phyloP scores from a whole-genome alignment of 1,140 invertebrate species.

The Colletes gigas region DNA sequence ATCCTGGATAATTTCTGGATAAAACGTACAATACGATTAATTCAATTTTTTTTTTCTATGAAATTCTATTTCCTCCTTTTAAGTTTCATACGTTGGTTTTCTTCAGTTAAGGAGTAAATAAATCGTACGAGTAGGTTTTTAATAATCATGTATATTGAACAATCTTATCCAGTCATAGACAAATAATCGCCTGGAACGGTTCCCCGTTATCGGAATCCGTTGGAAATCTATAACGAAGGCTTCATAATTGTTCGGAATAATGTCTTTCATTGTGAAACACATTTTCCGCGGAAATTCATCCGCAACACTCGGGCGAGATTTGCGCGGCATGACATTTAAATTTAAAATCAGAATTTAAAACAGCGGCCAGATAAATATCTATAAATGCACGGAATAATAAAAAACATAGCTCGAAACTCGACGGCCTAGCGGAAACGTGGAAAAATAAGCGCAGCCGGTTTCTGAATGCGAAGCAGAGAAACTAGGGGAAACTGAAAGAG shows the following conservation, averaged over 20 bases:
- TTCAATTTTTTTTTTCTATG: too few species aligned
- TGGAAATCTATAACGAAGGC: slow-evolving; percentile 9
- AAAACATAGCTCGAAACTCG: slow-evolving; percentile 11
- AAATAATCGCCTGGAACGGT: slow-evolving; percentile 19
- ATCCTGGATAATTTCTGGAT: too few species aligned
- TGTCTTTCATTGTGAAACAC: slow-evolving; percentile 13
- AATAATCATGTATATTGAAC: slow-evolving; percentile 7
- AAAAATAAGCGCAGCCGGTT: background rate
- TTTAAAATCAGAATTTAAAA: slow-evolving; percentile 25
- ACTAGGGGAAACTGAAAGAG: background rate
- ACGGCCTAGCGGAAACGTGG: background rate
- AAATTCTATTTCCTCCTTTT: too few species aligned
- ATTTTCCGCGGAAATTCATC: background rate
- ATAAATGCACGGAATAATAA: slow-evolving; percentile 23
- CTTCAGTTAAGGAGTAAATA: too few species aligned
- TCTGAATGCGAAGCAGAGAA: background rate
- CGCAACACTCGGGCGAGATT: background rate
- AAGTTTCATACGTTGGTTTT: too few species aligned
- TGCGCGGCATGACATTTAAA: background rate
- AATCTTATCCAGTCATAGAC: slow-evolving; percentile 8
- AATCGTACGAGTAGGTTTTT: background rate
- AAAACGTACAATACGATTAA: too few species aligned
- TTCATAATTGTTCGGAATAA: slow-evolving; percentile 14
- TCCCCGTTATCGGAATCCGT: slow-evolving; percentile 14
- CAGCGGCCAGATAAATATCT: slow-evolving; percentile 11